Evolutionary conservation across 2,797 vertebrate species (phyloP).

Genomic region (Sebastes diaconus): DNA sequence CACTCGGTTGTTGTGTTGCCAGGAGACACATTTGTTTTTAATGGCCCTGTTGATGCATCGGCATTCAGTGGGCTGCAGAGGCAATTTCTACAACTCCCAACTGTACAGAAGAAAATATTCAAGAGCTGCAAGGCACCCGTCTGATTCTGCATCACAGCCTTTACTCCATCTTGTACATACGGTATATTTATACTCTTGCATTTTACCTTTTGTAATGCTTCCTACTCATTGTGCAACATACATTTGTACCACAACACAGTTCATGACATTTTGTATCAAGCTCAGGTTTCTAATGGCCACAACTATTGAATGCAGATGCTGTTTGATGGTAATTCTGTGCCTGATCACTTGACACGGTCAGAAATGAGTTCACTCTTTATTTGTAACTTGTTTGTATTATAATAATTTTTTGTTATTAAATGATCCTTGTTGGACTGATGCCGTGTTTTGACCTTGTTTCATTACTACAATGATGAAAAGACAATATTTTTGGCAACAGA

Average conservation of each 20-base stretch:
- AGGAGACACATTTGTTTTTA: slow-evolving; percentile 25
- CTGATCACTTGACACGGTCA: slow-evolving; percentile 41
- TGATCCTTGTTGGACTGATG: slow-evolving; percentile 30
- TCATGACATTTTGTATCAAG: slow-evolving; percentile 67
- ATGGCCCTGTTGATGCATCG: slow-evolving; percentile 4
- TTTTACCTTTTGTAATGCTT: slow-evolving; percentile 65
- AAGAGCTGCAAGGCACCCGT: slow-evolving; percentile 6
- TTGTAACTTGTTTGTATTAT: slow-evolving; percentile 68
- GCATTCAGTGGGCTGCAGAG: neutral
- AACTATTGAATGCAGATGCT: slow-evolving; percentile 46
- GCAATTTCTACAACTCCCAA: slow-evolving; percentile 9
- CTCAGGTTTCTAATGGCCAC: slow-evolving; percentile 66
- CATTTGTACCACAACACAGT: slow-evolving; percentile 63
- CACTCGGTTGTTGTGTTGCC: neutral
- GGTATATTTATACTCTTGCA: slow-evolving; percentile 65
- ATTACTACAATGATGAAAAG: neutral
- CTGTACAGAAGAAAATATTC: slow-evolving; percentile 11
- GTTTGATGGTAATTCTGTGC: slow-evolving; percentile 42
- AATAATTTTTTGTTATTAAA: slow-evolving; percentile 75
- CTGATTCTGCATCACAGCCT: slow-evolving; percentile 35
- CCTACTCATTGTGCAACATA: slow-evolving; percentile 37
- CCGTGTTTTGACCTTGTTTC: neutral
- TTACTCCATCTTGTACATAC: slow-evolving; percentile 65
- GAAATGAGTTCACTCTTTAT: slow-evolving; percentile 47
- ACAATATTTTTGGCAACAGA: neutral